A percentile compares a stretch with the other conserved stretches of the same genome.
Evolutionary conservation across 1,140 invertebrate genomes (phyloP).

Genomic region (Aethina tumida): DNA sequence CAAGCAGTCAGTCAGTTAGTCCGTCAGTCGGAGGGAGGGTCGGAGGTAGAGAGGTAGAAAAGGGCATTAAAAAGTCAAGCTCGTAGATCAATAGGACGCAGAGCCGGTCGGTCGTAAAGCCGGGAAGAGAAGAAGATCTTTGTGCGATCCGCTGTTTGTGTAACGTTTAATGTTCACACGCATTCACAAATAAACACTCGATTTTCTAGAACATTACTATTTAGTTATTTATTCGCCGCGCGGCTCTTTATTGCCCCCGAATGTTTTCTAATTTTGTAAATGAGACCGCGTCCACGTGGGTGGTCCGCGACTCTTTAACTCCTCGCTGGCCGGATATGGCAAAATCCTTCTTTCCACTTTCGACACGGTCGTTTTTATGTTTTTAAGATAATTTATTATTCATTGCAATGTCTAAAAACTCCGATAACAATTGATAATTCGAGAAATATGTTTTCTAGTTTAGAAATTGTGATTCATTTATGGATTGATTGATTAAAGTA

Average conservation of each 20-base stretch:
- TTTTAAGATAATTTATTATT: neutral
- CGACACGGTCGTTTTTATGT: constrained; percentile 1
- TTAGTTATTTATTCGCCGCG: constrained; percentile 34
- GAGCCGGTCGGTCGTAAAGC: constrained; percentile 7
- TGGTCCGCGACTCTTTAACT: constrained; percentile 19
- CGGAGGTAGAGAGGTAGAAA: too few relatives aligned
- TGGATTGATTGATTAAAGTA: too few relatives aligned
- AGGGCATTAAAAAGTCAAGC: too few relatives aligned
- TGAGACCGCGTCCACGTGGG: constrained; percentile 13
- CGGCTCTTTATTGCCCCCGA: constrained; percentile 29
- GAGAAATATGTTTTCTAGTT: too few relatives aligned
- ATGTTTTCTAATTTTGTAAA: constrained; percentile 27
- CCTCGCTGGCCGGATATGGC: constrained; percentile 14
- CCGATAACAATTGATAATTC: neutral
- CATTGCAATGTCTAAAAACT: neutral
- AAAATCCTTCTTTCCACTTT: constrained; percentile 10
- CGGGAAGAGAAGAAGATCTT: constrained; percentile 12
- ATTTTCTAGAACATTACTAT: constrained; percentile 33
- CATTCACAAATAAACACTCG: constrained; percentile 33
- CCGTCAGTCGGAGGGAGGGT: too few relatives aligned
- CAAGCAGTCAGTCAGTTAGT: too few relatives aligned
- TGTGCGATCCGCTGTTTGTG: constrained; percentile 22
- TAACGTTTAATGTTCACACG: constrained; percentile 31
- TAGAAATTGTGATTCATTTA: too few relatives aligned
- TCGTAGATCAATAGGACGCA: too few relatives aligned